Evolutionary conservation across 2,113 vertebrate genomes (phyloP), one percentile per base, ranked within the genome.

Genomic region (Rhagologus leucostigma): DNA sequence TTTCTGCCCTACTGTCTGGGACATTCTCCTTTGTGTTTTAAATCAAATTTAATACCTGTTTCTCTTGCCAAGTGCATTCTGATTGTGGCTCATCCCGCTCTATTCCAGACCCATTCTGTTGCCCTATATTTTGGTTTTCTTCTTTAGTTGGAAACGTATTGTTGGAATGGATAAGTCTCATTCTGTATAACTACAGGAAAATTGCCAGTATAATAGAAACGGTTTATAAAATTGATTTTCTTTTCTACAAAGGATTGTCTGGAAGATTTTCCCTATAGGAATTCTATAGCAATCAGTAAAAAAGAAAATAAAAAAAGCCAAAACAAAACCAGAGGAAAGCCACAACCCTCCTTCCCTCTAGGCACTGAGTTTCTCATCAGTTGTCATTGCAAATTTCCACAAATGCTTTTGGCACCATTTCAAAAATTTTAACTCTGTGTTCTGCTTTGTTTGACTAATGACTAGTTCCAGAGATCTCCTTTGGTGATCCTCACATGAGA

Each of bases 391-490:
- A 92, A 87, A 87, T 94, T 82, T 85, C 81, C 93, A 53, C 77
- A 79, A 65, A 73, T 56, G 26, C 63, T 91, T 91, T 94, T 93
- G 96, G 89, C 89, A 91, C 33, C 33, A 16, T 79, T 95, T 95
- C 5, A 46, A 69, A 68, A 93, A 82, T 87, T 60, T 56, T 89
- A 39, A n/a, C 46, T 76, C 77, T 56, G 16, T 62, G 7, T 69
- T 94, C 8, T 73, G 87, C 84, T 85, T 94, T 82, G 64, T 95
- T 90, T 94, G 89, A 89, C 93, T 94, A 91, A 96, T 93, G 67
- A 83, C 84, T 94, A 56, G 53, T 71, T 96, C 69, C 78, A 96
- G 89, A 87, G 65, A 71, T 87, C 93, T 95, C 79, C 37, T 91
- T 52, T 89, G 70, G 46, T 95, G 95, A 82, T 96, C 74, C 49